Evolutionary conservation across 2,113 vertebrate species (phyloP).

Genomic region (Trogon surrucura): DNA sequence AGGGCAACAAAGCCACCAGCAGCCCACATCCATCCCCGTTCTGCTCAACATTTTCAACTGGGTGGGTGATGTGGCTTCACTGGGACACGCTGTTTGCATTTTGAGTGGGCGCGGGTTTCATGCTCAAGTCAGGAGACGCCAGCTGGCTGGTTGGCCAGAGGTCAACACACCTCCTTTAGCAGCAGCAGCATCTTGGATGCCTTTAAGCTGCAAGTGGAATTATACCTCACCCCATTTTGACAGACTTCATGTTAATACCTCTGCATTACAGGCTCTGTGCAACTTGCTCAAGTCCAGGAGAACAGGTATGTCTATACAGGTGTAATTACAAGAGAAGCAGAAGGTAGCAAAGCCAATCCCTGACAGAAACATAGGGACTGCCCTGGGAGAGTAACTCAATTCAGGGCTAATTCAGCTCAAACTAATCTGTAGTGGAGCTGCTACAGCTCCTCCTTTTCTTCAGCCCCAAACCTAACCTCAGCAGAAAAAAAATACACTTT

Average conservation of each 20-base stretch:
- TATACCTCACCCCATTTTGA: neutral
- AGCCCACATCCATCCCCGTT: neutral
- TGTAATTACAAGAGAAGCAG: neutral
- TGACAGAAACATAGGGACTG: neutral
- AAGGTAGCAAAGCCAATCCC: neutral
- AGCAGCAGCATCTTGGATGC: neutral
- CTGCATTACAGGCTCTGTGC: neutral
- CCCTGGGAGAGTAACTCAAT: neutral
- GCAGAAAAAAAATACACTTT: neutral
- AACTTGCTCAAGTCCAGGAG: neutral
- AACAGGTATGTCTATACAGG: neutral
- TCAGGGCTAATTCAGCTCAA: neutral
- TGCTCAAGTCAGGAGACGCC: fast-evolving
- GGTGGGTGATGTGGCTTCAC: neutral
- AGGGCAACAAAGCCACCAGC: neutral
- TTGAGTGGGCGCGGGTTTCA: fast-evolving
- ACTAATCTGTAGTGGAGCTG: neutral
- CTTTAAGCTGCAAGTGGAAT: neutral
- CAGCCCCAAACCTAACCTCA: neutral
- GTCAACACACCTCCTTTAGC: neutral
- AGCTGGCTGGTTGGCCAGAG: fast-evolving
- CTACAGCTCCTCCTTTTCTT: neutral
- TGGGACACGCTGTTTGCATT: neutral
- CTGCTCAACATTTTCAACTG: neutral
- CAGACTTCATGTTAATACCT: neutral